Base-by-base conservation (phyloP, 2,797 vertebrate genomes). In the Notolabrus celidotus region DNA sequence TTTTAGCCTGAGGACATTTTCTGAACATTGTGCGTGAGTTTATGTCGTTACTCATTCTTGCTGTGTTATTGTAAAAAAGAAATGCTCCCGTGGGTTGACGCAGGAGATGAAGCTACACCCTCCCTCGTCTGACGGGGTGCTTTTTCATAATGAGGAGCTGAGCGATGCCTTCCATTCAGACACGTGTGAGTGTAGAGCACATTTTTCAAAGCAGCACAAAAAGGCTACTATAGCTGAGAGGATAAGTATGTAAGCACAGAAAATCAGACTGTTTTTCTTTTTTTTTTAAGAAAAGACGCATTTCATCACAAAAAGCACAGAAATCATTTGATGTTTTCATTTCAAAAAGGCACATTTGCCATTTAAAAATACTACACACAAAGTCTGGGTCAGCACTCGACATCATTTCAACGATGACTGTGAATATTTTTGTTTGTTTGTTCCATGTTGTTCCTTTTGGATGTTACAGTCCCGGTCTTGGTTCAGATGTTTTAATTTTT, bases 131-230 rank as follows among this genome's bases (percentile, higher is more conserved):
- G n/a, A n/a, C n/a, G n/a, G n/a, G n/a, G n/a, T n/a, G 36, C 46
- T n/a, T 60, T 85, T 82, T 49, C 63, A 38, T 64, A 43, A 68
- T 4, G 33, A 84, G 25, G 59, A 83, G 73, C 47, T 67, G 77
- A 79, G 73, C 61, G 34, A 79, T 86, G 86, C 85, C 85, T 86
- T 87, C 50, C 42, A 61, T 71, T 71, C 29, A 75, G 81, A 79
- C 82, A 76, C 70, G 82, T 59, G 54, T 75, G 38, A 78, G 57
- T 73, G 66, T 47, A 68, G 3, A 81, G 80, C 74, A 89, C 80
- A 83, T 69, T 57, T 69, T 79, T 70, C 17, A 58, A 76, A 68
- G 31, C 1, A 38, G 38, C 27, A 38, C 14, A 49, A 52, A 60
- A 41, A 57, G 33, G 23, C 47, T 62, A 57, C 54, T 5, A 29